Percentiles rank a stretch among this genome's conserved stretches.
Conservation (phyloP, 2,797 vertebrate species). For the Tiaroga cobitis region DNA sequence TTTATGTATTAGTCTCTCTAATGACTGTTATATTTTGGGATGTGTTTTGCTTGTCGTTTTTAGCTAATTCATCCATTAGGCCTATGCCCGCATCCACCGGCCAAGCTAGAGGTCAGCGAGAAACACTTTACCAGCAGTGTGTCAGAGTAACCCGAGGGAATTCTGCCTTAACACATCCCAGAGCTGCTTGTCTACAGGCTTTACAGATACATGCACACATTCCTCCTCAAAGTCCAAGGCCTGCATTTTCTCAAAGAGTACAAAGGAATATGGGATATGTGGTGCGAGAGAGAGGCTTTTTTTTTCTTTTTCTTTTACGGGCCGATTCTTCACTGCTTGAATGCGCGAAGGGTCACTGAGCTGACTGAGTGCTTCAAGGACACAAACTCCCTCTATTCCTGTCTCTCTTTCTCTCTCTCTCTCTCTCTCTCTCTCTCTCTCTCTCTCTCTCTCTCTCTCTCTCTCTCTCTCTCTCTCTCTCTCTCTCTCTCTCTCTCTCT, state of each 20-base stretch:
- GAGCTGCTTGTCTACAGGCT: conserved; percentile 35
- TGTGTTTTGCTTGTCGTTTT: conserved; percentile 37
- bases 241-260: conserved; percentile 19
- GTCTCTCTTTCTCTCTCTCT: not conserved
- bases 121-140: conserved; percentile 35
- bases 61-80: conserved; percentile 34
- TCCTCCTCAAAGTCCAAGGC: conserved; percentile 21
- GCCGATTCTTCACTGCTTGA: conserved; percentile 44
- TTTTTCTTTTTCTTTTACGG: not conserved
- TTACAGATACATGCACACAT: conserved; percentile 39
- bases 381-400: not conserved
- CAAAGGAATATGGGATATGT: conserved; percentile 46
- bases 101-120: conserved; percentile 29
- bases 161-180: conserved; percentile 40
- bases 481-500: not conserved
- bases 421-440: not conserved
- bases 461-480: not conserved
- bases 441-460: not conserved
- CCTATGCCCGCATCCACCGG: not conserved
- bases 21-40: conserved; percentile 29
- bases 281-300: not conserved
- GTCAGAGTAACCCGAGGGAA: conserved; percentile 24
- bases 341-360: conserved; percentile 43
- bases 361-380: conserved; percentile 44
- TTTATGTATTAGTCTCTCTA: conserved; percentile 39